Base-by-base conservation (phyloP, 2,797 vertebrate species). In the Ptychobarbus kaznakovi region DNA sequence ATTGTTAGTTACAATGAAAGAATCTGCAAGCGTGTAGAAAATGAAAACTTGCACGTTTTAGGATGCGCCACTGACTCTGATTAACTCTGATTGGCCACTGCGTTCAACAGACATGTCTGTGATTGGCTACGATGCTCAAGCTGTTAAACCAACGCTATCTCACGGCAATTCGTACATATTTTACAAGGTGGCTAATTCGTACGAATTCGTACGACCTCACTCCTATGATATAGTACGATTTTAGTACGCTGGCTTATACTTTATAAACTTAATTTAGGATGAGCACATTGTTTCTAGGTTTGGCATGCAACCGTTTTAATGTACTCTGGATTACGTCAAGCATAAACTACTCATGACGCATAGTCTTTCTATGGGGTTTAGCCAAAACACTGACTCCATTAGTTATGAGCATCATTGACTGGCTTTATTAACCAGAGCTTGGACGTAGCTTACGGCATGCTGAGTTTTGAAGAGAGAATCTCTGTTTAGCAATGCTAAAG, bases 361-460 rank as follows among this genome's bases (percentile, higher is more conserved):
- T 75, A 70, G 63, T 76, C 42, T 81, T 89, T 83, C 51, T 76
- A 74, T 72, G 28, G 66, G 83, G 76, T 69, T 87, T 81, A 86
- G 66, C 77, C 75, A 72, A 69, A 44, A 28, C 81, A 86, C 28
- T 46, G 82, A 56, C 44, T 76, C 49, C 61, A 56, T 70, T 80
- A 78, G 84, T 75, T 42, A 63, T 78, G 32, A 84, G 73, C 80
- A 83, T 77, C 65, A 44, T 82, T 74, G 74, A 82, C 82, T 69
- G 68, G 10, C 83, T 69, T 76, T 84, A 80, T 82, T 80, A 84
- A 77, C 87, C 38, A 12, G 7, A 25, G 53, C 69, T 83, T 46
- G 72, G n/a, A 9, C 42, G 20, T 44, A 74, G 68, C 68, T 85
- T 58, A 58, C 46, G 16, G n/a, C 76, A 16, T 38, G 1, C 25